These are phyloP conservation scores for Isoperla grammatica DNA, from an alignment of 2,888 invertebrate genomes.

Conservation along the genomic window DNA sequence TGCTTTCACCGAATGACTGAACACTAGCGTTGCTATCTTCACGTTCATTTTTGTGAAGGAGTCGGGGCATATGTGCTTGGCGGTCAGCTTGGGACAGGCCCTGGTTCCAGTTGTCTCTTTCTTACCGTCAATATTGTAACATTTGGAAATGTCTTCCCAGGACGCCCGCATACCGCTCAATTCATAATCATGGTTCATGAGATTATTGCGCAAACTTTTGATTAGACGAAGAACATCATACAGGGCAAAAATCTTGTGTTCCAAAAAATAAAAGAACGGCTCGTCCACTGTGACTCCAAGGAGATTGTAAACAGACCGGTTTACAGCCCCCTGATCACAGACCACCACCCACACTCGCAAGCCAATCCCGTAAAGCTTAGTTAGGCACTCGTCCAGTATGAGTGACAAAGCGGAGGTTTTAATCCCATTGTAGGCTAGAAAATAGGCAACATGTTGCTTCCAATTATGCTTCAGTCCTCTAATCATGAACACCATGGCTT, in stretches of 20 bases:
- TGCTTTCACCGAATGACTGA: conserved; percentile 32
- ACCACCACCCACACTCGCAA: conserved; percentile 30
- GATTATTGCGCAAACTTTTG: too few species aligned
- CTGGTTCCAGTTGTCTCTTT: conserved; percentile 27
- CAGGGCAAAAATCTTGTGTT: conserved; percentile 31
- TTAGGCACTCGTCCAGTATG: conserved; percentile 24
- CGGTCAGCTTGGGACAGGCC: conserved; percentile 33
- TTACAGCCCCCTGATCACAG: too few species aligned
- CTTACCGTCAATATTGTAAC: conserved; percentile 3
- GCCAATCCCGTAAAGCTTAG: conserved; percentile 23
- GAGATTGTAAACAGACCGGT: too few species aligned
- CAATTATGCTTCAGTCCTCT: too few species aligned
- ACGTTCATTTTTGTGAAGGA: conserved; percentile 34
- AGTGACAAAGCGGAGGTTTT: too few species aligned
- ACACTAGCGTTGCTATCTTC: conserved; percentile 33
- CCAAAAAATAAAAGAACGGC: conserved; percentile 24
- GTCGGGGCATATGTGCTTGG: conserved; percentile 31
- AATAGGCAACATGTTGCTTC: too few species aligned
- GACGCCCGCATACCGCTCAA: too few species aligned
- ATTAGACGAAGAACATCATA: too few species aligned
- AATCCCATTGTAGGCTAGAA: too few species aligned
- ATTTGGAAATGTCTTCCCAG: conserved; percentile 26
- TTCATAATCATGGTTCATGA: too few species aligned
- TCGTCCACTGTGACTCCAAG: too few species aligned
- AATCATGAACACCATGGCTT: too few species aligned